These are phyloP conservation scores for Rhabdophis nuchalis DNA, from an alignment of 2,797 vertebrate species.

Conservation along the genomic window DNA sequence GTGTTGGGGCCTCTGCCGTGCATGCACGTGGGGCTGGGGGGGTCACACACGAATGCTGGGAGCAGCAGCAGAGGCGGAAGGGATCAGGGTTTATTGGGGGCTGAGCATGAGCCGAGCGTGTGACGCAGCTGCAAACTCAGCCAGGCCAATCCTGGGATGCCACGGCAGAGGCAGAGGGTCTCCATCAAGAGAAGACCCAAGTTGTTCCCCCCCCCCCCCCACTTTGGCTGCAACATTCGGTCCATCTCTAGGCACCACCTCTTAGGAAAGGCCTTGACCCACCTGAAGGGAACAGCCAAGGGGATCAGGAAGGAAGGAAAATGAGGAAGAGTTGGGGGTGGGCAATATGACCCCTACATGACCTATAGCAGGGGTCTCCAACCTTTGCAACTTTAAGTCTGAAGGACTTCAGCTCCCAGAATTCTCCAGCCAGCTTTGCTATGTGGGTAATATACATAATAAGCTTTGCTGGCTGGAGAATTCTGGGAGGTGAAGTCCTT, in stretches of 20 bases:
- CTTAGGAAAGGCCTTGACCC: background rate
- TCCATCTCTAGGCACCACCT: background rate
- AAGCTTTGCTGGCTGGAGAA: too few relatives aligned
- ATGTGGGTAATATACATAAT: too few relatives aligned
- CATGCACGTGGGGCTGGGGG: too few relatives aligned
- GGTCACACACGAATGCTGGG: too few relatives aligned
- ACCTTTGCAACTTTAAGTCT: too few relatives aligned
- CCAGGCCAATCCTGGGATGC: background rate
- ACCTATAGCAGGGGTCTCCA: too few relatives aligned
- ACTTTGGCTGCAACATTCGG: background rate
- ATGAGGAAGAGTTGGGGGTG: background rate
- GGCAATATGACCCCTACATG: too few relatives aligned
- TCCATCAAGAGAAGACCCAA: background rate
- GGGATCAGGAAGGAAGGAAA: background rate
- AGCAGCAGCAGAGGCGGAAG: background rate
- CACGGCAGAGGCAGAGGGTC: background rate
- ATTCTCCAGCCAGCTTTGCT: too few relatives aligned
- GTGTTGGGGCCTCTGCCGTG: too few relatives aligned
- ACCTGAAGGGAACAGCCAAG: background rate
- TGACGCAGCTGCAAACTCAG: background rate
- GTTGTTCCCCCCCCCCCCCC: background rate
- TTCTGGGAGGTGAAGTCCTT: too few relatives aligned
- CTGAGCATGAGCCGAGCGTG: background rate
- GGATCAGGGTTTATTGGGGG: background rate
- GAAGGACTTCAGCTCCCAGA: too few relatives aligned